Conservation (phyloP, 2,797 vertebrate genomes). For the Australoheros facetus region DNA sequence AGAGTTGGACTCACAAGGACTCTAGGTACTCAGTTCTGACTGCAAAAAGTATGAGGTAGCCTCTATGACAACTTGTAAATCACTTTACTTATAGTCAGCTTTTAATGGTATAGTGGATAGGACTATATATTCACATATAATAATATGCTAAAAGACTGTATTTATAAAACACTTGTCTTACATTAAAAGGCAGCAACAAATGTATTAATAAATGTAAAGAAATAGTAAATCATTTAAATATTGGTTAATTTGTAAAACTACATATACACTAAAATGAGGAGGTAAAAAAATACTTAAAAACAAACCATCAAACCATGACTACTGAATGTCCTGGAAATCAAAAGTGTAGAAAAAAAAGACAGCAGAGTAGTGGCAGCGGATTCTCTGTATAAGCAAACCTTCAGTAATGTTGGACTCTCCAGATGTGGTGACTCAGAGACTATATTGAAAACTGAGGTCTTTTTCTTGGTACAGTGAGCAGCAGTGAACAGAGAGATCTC, state of each 20-base stretch:
- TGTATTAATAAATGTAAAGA: not conserved
- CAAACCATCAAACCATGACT: too few relatives aligned
- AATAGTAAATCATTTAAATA: not conserved
- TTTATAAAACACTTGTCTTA: not conserved
- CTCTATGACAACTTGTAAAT: conserved; percentile 11
- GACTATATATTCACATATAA: too few relatives aligned
- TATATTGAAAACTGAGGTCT: accelerated
- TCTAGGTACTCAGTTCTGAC: conserved; percentile 29
- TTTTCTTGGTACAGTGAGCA: not conserved
- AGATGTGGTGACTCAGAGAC: not conserved
- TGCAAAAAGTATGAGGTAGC: conserved; percentile 44
- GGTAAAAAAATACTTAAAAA: not conserved
- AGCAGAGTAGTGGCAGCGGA: not conserved
- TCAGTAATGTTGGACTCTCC: not conserved
- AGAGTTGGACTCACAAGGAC: conserved; percentile 23
- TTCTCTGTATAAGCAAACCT: not conserved
- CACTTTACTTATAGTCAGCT: not conserved
- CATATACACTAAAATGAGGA: not conserved
- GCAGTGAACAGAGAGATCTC: not conserved
- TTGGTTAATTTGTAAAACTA: not conserved
- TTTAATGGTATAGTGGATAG: not conserved
- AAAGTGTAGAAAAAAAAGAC: not conserved
- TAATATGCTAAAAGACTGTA: too few relatives aligned
- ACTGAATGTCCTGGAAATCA: not conserved
- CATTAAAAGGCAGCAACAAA: not conserved